Evolutionary conservation across 92 coral and sea anemone species (phyloP).

Genomic region (Epizoanthus rinbou): DNA sequence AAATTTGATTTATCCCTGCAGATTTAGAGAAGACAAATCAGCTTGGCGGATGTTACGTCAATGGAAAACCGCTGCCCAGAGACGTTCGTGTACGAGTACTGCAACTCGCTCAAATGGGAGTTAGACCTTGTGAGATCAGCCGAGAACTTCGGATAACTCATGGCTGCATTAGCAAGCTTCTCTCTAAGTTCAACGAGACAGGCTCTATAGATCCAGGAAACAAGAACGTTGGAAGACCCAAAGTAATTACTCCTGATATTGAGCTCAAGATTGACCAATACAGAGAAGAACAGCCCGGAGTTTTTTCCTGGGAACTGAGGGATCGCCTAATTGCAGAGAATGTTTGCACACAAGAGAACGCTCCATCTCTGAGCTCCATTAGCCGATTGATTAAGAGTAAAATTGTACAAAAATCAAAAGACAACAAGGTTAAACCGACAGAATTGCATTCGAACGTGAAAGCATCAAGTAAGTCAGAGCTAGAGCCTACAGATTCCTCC

Average conservation of each 20-base stretch:
- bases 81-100: conserved; percentile 78
- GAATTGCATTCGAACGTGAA: background rate
- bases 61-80: conserved; percentile 81
- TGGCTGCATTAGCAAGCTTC: conserved; percentile 89
- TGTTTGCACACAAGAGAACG: conserved; percentile 64
- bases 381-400: conserved; percentile 81
- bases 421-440: background rate
- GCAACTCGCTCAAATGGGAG: conserved; percentile 79
- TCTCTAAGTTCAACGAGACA: conserved; percentile 79
- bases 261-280: conserved; percentile 81
- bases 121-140: conserved; percentile 92
- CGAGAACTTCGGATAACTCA: conserved; percentile 83
- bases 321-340: conserved; percentile 76
- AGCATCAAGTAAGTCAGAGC: background rate
- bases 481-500: background rate
- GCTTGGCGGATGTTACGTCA: conserved; percentile 85
- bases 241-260: conserved; percentile 81
- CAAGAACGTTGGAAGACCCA: conserved; percentile 82
- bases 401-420: conserved; percentile 48
- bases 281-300: conserved; percentile 75
- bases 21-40: conserved; percentile 54
- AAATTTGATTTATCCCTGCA: background rate
- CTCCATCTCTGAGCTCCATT: conserved; percentile 88
- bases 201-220: conserved; percentile 79
- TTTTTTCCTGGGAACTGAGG: conserved; percentile 89